Percentiles rank a stretch among this genome's conserved stretches.
Conservation (phyloP, 2,797 vertebrate species). For the Percopsis omiscomaycus region DNA sequence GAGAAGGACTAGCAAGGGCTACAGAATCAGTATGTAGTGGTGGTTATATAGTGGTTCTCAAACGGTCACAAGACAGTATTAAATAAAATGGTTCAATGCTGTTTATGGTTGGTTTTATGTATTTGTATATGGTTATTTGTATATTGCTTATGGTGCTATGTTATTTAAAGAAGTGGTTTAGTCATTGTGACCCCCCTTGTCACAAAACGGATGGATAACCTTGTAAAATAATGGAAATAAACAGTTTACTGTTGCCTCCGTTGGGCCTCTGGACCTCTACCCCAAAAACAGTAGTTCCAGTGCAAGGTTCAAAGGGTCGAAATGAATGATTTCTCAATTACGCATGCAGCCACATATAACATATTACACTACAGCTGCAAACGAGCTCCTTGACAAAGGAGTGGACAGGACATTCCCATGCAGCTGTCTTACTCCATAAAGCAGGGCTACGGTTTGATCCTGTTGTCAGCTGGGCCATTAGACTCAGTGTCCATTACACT, state of each 20-base stretch:
- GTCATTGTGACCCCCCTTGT: no score
- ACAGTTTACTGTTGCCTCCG: background rate
- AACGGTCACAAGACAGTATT: no score
- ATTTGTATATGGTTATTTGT: background rate
- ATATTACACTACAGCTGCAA: constrained; percentile 15
- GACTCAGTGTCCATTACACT: constrained; percentile 6
- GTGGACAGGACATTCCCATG: constrained; percentile 55
- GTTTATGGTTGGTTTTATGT: background rate
- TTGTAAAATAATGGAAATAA: background rate
- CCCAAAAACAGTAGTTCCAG: background rate
- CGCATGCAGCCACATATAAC: constrained; percentile 28
- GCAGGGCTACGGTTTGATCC: constrained; percentile 38
- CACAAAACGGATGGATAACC: no score
- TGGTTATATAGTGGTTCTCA: no score
- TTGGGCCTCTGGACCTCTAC: background rate
- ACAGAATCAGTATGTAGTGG: no score
- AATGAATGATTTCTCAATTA: constrained; percentile 26
- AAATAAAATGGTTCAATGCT: no score
- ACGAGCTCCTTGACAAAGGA: constrained; percentile 37
- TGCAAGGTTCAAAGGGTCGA: background rate
- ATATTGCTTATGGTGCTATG: background rate
- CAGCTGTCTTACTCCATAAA: constrained; percentile 54
- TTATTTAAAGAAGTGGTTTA: background rate
- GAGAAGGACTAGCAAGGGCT: background rate
- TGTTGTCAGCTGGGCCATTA: constrained; percentile 22